Percentiles rank a stretch among this genome's conserved stretches.
Evolutionary conservation across 2,888 invertebrate species (phyloP).

Genomic region (Nesidiocoris tenuis): DNA sequence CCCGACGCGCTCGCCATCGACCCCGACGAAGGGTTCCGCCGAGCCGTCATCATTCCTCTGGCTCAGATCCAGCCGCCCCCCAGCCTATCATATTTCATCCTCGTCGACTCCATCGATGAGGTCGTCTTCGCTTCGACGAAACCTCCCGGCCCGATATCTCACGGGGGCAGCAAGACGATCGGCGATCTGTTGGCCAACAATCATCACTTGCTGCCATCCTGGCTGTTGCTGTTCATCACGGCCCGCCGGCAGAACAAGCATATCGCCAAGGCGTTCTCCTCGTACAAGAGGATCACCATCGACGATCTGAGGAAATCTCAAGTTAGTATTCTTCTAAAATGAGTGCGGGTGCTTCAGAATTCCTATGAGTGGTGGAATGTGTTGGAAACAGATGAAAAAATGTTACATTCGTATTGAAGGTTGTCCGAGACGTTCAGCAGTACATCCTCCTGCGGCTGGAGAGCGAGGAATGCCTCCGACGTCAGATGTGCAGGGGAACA

Average conservation of each 20-base stretch:
- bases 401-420: too few species aligned
- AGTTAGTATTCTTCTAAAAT: constrained; percentile 62
- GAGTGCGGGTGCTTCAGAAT: too few species aligned
- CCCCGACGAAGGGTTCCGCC: constrained; percentile 88
- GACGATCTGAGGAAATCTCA: constrained; percentile 87
- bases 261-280: constrained; percentile 73
- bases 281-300: constrained; percentile 87
- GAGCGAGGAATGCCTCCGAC: constrained; percentile 81
- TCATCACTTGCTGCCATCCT: constrained; percentile 87
- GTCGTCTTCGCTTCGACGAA: constrained; percentile 37
- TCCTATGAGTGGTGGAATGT: too few species aligned
- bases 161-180: constrained; percentile 62
- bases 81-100: constrained; percentile 76
- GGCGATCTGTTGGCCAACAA: constrained; percentile 83
- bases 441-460: constrained; percentile 89
- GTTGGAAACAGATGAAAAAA: too few species aligned
- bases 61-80: constrained; percentile 87
- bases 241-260: constrained; percentile 81
- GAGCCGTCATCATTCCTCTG: constrained; percentile 82
- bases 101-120: constrained; percentile 93
- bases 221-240: constrained; percentile 87
- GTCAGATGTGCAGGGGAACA: constrained; percentile 85
- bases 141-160: constrained; percentile 22
- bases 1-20: constrained; percentile 81
- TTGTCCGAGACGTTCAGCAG: constrained; percentile 91